A percentile compares a stretch with the other conserved stretches of the same genome.
phyloP scores from a whole-genome alignment of 1,140 invertebrate genomes.

The Musca vetustissima region DNA sequence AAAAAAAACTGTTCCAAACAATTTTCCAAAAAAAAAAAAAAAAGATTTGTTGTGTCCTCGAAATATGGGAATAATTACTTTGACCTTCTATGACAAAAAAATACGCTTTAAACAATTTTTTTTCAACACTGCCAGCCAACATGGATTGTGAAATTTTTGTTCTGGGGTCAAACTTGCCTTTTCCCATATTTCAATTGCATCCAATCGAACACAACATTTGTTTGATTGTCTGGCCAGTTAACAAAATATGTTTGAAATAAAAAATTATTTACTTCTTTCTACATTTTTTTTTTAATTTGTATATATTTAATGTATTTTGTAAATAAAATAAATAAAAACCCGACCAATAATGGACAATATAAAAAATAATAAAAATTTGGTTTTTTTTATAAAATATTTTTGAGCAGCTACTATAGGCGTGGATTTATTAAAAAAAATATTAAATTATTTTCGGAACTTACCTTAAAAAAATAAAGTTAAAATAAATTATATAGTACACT shows the following conservation, averaged over 20 bases:
- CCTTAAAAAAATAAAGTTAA: too few species aligned
- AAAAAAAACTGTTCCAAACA: background rate
- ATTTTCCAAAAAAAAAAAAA: too few species aligned
- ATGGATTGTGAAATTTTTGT: background rate
- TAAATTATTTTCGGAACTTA: too few species aligned
- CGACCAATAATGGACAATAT: constrained; percentile 11
- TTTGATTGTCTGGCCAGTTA: background rate
- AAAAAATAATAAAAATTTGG: too few species aligned
- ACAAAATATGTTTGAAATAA: background rate
- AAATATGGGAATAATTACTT: constrained; percentile 1
- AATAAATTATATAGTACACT: too few species aligned
- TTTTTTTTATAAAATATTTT: too few species aligned
- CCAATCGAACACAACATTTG: background rate
- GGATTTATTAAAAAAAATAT: too few species aligned
- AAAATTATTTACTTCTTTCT: constrained; percentile 3
- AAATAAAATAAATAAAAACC: constrained; percentile 10
- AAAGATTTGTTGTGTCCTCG: background rate
- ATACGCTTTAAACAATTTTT: too few species aligned
- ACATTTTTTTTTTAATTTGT: constrained; percentile 20
- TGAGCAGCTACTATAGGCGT: too few species aligned
- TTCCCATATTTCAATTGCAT: background rate
- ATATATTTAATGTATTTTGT: constrained; percentile 20
- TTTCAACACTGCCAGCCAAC: constrained; percentile 15
- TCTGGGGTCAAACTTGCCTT: constrained; percentile 10
- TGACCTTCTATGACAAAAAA: too few species aligned